Evolutionary conservation across 2,888 invertebrate species (phyloP), one percentile per base, ranked within the genome.

Genomic region (Thyatira batis): DNA sequence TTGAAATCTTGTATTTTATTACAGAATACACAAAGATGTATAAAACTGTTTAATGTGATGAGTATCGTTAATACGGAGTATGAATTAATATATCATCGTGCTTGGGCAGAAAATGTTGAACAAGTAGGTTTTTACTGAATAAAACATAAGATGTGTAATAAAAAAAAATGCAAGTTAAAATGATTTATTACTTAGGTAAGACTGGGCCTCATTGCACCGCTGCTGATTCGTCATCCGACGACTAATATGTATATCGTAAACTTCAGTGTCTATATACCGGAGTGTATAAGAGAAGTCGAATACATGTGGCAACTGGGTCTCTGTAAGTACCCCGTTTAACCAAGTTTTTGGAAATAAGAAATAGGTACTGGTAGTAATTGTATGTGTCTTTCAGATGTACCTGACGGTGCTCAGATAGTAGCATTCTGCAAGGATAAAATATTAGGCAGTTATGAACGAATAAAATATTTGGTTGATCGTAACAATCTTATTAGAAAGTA

Each of bases 21-120:
- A 71, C 93, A 95, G 78, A 95, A 94, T 68, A 94, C 95, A 4
- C 96, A 95, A 76, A 93, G 94, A 52, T 95, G 95, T 50, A 95
- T 96, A 50, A 95, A 95, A 71, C 90, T 95, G 51, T 97, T 95
- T 76, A 97, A 97, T 75, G 95, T 95, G 1, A 92, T 97, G 84
- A 93, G 95, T 27, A 94, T 94, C 56, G 96, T 97, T 2, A 95
- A 97, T 59, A 93, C 96, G 13, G 96, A 97, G 75, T 97, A 95
- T 73, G 97, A 97, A 84, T 93, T 96, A 70, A 94, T 97, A 55
- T 96, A 96, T 80, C 97, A 97, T 73, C 93, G 94, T 64, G 96
- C 96, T 0, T 97, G 97, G 97, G 94, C 90, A 59, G 94, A 95
- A 73, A 95, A 95, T 77, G 94, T 95, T 21, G 94, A 95, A 51